Evolutionary conservation across 2,113 vertebrate species (phyloP).

Genomic region (Xyliphius kryptos): DNA sequence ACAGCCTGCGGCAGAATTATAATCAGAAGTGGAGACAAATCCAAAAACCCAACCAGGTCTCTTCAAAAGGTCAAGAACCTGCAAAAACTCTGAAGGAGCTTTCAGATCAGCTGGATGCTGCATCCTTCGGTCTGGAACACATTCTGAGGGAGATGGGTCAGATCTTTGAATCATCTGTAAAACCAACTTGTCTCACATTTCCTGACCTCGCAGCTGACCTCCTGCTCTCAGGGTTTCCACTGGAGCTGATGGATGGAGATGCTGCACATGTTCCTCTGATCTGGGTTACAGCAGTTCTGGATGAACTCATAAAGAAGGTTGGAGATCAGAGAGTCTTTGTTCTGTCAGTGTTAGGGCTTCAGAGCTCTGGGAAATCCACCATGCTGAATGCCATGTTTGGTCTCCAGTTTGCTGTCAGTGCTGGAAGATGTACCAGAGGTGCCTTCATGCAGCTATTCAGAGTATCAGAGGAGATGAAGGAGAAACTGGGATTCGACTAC

Average conservation of each 20-base stretch:
- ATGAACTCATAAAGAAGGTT: no score
- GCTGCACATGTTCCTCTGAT: no score
- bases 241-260: no score
- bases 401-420: no score
- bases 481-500: no score
- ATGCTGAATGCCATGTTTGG: no score
- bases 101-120: no score
- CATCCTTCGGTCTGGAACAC: constrained; percentile 51
- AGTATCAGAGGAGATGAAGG: no score
- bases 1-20: no score
- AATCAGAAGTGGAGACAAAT: constrained; percentile 44
- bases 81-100: constrained; percentile 49
- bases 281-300: no score
- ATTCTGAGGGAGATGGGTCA: constrained; percentile 64
- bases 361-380: constrained; percentile 70
- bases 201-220: constrained; percentile 63
- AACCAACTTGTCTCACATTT: constrained; percentile 22
- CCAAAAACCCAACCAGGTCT: constrained; percentile 20
- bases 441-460: constrained; percentile 53
- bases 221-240: constrained; percentile 55
- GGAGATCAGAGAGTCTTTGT: no score
- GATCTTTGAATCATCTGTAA: background rate
- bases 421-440: no score
- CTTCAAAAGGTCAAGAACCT: constrained; percentile 38
- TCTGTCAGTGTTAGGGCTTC: constrained; percentile 61